phyloP scores from a whole-genome alignment of 2,113 vertebrate species.

The Trogon melanurus region DNA sequence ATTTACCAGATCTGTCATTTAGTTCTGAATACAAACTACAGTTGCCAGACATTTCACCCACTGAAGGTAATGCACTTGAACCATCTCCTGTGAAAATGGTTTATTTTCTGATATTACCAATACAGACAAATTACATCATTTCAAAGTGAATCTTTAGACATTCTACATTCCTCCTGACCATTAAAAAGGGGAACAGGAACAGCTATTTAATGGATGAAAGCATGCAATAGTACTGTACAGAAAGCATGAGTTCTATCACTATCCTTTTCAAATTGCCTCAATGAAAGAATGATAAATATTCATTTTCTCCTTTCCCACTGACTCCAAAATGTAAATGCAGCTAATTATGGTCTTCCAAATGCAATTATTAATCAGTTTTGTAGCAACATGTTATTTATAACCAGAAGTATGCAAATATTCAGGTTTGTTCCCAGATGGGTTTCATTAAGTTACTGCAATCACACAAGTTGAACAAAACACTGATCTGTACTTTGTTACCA shows the following conservation, averaged over 20 bases:
- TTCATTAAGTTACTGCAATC: constrained; percentile 40
- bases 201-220: background rate
- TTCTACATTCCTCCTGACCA: background rate
- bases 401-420: constrained; percentile 52
- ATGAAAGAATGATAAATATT: constrained; percentile 51
- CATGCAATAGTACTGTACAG: background rate
- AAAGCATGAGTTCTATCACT: background rate
- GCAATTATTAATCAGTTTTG: constrained; percentile 68
- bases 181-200: background rate
- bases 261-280: constrained; percentile 38
- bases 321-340: constrained; percentile 63
- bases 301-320: constrained; percentile 47
- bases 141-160: background rate
- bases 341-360: constrained; percentile 42
- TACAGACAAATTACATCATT: background rate
- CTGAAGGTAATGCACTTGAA: background rate
- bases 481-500: background rate
- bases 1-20: constrained; percentile 17
- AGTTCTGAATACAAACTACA: background rate
- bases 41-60: background rate
- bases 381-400: constrained; percentile 29
- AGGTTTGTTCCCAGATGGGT: constrained; percentile 24
- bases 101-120: background rate
- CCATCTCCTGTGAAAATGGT: background rate
- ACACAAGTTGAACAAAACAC: background rate